These are phyloP conservation scores for Garra rufa DNA, from an alignment of 2,113 vertebrate genomes.

Conservation along the genomic window DNA sequence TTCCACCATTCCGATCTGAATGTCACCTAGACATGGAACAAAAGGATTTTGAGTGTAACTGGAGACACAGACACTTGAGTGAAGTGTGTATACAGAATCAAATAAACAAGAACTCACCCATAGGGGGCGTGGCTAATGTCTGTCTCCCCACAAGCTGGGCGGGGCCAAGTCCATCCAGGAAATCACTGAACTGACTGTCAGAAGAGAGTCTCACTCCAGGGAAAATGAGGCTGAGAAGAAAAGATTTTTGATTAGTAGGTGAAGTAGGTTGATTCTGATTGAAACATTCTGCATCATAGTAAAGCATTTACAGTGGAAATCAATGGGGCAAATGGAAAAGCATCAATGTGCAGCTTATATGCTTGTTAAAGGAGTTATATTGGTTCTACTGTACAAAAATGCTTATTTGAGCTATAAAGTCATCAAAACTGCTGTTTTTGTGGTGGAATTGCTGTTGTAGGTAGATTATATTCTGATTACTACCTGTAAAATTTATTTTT, in stretches of 20 bases:
- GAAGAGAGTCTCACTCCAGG: constrained; percentile 95
- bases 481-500: too few relatives aligned
- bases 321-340: not conserved
- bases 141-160: constrained; percentile 96
- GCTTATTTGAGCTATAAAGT: not conserved
- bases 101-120: constrained; percentile 82
- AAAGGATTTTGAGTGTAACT: not conserved
- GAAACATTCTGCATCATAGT: not conserved
- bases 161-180: constrained; percentile 96
- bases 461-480: too few relatives aligned
- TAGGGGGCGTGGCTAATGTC: constrained; percentile 94
- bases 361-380: not conserved
- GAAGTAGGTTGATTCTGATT: too few relatives aligned
- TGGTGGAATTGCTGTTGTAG: not conserved
- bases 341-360: not conserved
- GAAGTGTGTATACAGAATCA: not conserved
- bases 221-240: constrained; percentile 89
- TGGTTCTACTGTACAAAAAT: not conserved
- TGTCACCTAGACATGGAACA: constrained; percentile 82
- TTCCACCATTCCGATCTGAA: constrained; percentile 98
- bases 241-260: constrained; percentile 31
- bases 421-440: not conserved
- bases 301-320: not conserved
- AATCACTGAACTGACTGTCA: constrained; percentile 98
- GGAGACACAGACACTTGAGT: not conserved